Conservation (phyloP, 2,888 invertebrate genomes). For the Cephus spinipes region DNA sequence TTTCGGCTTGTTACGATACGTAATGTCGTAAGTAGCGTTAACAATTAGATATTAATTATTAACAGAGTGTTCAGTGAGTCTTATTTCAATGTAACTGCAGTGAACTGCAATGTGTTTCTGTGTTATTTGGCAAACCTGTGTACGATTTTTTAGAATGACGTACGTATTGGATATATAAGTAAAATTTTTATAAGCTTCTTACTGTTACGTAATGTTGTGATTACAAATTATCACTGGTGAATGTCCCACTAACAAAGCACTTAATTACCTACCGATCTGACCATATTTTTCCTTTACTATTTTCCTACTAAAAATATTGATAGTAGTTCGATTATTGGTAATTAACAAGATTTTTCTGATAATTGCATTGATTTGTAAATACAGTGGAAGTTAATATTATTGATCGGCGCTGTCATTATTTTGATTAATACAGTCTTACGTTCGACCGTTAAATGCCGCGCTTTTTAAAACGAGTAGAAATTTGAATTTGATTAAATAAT, state of each 20-base stretch:
- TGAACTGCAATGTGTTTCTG: background rate
- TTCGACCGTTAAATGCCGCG: background rate
- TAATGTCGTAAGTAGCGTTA: constrained; percentile 59
- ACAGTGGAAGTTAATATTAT: background rate
- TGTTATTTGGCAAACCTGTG: background rate
- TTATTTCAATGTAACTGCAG: background rate
- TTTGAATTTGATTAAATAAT: background rate
- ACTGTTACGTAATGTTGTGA: background rate
- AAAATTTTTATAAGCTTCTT: too few relatives aligned
- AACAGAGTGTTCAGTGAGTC: background rate
- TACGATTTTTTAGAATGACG: background rate
- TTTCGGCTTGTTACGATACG: constrained; percentile 47
- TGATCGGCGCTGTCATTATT: background rate
- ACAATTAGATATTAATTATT: constrained; percentile 19
- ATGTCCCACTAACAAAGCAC: background rate
- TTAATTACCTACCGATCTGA: background rate
- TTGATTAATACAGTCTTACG: background rate
- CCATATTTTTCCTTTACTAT: background rate
- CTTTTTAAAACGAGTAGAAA: too few relatives aligned
- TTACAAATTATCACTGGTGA: background rate
- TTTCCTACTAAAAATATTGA: background rate
- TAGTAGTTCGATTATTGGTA: background rate
- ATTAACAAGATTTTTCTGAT: background rate
- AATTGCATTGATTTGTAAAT: background rate
- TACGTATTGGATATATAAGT: background rate